Conservation (phyloP, 1,140 invertebrate genomes). For the Ooceraea biroi region DNA sequence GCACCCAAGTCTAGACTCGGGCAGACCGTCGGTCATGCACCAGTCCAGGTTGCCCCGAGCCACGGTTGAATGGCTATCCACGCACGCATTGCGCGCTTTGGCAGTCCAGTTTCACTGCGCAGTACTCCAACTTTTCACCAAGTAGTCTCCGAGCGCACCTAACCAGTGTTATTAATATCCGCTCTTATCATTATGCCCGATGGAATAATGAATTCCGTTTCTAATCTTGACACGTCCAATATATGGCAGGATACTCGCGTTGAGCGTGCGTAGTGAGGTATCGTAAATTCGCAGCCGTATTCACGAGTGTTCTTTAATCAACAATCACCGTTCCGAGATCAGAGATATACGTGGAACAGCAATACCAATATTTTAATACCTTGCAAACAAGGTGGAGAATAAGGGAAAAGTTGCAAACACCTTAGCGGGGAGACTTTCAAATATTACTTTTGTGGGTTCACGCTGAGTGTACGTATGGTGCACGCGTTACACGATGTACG, state of each 20-base stretch:
- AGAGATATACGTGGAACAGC: not conserved
- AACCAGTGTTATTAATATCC: slow-evolving; percentile 47
- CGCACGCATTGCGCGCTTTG: slow-evolving; percentile 26
- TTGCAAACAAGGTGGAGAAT: not conserved
- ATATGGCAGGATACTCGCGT: not conserved
- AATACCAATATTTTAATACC: not conserved
- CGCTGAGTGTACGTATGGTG: not conserved
- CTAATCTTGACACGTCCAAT: slow-evolving; percentile 1
- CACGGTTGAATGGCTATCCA: slow-evolving; percentile 55
- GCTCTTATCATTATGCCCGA: slow-evolving; percentile 11
- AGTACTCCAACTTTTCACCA: slow-evolving; percentile 50
- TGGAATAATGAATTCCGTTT: slow-evolving; percentile 26
- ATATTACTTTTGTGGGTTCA: not conserved
- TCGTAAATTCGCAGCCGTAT: not conserved
- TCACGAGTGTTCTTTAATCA: not conserved
- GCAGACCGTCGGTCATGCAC: slow-evolving; percentile 46
- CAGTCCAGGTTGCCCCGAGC: slow-evolving; percentile 49
- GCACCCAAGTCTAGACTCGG: slow-evolving; percentile 61
- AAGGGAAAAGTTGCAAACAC: slow-evolving; percentile 6
- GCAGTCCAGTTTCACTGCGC: slow-evolving; percentile 63
- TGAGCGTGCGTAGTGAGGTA: not conserved
- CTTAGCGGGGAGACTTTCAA: not conserved
- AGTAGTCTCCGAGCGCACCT: not conserved
- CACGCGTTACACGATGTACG: slow-evolving; percentile 25
- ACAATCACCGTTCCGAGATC: not conserved